Percentiles rank a stretch among this genome's conserved stretches.
phyloP scores from a whole-genome alignment of 2,797 vertebrate species.

The Zenarchopterus dispar region DNA sequence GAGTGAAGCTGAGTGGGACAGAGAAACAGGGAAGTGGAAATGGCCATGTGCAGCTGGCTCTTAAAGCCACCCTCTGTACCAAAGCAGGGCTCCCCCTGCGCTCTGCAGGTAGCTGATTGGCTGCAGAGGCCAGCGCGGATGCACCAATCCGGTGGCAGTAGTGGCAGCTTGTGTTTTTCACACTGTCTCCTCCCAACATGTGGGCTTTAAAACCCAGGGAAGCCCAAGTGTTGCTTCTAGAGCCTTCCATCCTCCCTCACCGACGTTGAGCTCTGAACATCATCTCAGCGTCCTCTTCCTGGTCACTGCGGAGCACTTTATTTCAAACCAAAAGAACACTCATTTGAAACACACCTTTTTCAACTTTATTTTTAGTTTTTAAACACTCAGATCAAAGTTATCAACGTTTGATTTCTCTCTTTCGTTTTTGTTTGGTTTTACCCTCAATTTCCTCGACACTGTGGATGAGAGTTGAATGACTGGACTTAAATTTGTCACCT shows the following conservation, averaged over 20 bases:
- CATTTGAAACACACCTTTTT: too few species aligned
- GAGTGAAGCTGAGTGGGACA: not conserved
- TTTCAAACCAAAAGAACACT: not conserved
- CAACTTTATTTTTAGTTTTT: too few species aligned
- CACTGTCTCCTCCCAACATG: constrained; percentile 46
- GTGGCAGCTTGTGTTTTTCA: constrained; percentile 19
- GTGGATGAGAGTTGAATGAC: constrained; percentile 32
- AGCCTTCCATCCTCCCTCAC: constrained; percentile 40
- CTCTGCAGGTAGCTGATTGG: constrained; percentile 48
- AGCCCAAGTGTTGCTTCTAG: constrained; percentile 22
- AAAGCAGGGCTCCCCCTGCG: not conserved
- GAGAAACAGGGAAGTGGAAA: not conserved
- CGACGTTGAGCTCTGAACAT: constrained; percentile 12
- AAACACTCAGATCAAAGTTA: too few species aligned
- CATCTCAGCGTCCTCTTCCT: constrained; percentile 7
- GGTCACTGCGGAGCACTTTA: constrained; percentile 9
- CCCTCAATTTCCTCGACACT: constrained; percentile 3
- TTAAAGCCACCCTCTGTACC: constrained; percentile 24
- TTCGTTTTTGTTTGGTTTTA: not conserved
- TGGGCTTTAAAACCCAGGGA: constrained; percentile 53
- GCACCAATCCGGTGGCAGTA: constrained; percentile 49
- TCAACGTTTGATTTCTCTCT: not conserved
- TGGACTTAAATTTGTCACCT: constrained; percentile 50
- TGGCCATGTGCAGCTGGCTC: constrained; percentile 5
- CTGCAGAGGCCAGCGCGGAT: constrained; percentile 9